Percentiles rank a stretch among this genome's conserved stretches.
Conservation (phyloP, 2,113 vertebrate genomes). For the Sus scrofa region DNA sequence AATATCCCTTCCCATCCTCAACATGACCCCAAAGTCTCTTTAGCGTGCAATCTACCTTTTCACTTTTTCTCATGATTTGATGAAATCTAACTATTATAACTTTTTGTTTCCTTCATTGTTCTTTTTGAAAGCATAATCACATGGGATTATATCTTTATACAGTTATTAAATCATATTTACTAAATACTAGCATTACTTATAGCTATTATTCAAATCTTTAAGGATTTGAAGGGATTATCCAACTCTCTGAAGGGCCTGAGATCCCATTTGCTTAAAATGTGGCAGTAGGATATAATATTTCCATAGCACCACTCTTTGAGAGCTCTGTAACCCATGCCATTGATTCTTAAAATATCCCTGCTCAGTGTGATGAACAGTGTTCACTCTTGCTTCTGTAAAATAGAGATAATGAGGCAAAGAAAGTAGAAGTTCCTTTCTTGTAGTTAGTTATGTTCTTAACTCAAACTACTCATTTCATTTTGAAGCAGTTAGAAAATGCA, state of each 20-base stretch:
- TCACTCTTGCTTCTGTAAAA: conserved; percentile 55
- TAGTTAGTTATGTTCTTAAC: neutral
- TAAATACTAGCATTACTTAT: neutral
- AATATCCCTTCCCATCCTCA: neutral
- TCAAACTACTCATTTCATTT: neutral
- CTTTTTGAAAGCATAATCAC: conserved; percentile 40
- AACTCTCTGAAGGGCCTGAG: conserved; percentile 16
- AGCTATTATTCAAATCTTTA: conserved; percentile 54
- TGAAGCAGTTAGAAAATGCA: conserved; percentile 1
- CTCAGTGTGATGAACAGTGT: neutral
- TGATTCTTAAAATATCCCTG: conserved; percentile 33
- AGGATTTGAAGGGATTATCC: conserved; percentile 50
- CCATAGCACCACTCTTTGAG: neutral
- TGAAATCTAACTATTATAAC: neutral
- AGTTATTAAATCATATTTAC: conserved; percentile 56
- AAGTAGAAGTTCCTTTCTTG: neutral
- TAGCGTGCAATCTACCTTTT: neutral
- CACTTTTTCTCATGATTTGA: neutral
- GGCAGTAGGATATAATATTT: neutral
- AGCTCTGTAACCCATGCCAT: neutral
- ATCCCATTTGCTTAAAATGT: conserved; percentile 33
- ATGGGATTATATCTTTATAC: conserved; percentile 1
- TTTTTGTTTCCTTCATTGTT: conserved; percentile 36
- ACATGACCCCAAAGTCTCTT: neutral
- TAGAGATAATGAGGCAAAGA: neutral